These are phyloP conservation scores for Horisme vitalbata DNA, from an alignment of 2,888 invertebrate species.

Conservation along the genomic window DNA sequence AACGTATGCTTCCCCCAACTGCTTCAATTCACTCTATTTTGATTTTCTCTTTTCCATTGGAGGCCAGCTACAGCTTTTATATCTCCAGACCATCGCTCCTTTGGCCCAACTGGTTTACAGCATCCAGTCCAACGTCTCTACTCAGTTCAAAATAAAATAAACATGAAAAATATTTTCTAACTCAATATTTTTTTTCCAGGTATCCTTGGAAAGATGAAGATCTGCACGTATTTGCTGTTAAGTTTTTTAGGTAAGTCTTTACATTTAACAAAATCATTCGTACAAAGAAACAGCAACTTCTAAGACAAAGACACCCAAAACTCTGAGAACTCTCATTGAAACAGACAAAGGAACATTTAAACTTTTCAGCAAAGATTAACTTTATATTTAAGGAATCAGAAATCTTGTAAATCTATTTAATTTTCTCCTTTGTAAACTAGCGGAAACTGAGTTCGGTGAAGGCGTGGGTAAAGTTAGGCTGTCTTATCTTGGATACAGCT, in stretches of 20 bases:
- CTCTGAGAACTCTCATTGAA: constrained; percentile 7
- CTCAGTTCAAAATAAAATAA: no score
- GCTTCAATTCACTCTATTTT: no score
- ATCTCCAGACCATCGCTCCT: no score
- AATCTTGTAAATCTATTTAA: constrained; percentile 30
- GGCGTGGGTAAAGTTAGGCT: constrained; percentile 20
- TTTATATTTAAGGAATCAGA: constrained; percentile 24
- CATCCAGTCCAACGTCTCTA: no score
- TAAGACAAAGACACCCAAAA: constrained; percentile 5
- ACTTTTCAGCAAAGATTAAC: constrained; percentile 18
- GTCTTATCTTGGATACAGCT: constrained; percentile 17
- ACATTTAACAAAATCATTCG: background rate
- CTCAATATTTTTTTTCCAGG: constrained; percentile 58
- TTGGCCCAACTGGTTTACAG: no score
- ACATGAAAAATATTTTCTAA: background rate
- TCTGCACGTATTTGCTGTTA: constrained; percentile 73
- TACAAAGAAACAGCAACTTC: constrained; percentile 2
- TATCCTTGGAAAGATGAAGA: constrained; percentile 73
- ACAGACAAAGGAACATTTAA: constrained; percentile 21
- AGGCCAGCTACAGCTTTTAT: no score
- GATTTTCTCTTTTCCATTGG: no score
- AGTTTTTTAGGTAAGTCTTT: constrained; percentile 75
- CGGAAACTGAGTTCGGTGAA: constrained; percentile 23
- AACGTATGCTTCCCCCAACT: no score
- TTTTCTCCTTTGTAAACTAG: constrained; percentile 31